Evolutionary conservation across 2,113 vertebrate genomes (phyloP).

Genomic region (Brachyhypopomus occidentalis): DNA sequence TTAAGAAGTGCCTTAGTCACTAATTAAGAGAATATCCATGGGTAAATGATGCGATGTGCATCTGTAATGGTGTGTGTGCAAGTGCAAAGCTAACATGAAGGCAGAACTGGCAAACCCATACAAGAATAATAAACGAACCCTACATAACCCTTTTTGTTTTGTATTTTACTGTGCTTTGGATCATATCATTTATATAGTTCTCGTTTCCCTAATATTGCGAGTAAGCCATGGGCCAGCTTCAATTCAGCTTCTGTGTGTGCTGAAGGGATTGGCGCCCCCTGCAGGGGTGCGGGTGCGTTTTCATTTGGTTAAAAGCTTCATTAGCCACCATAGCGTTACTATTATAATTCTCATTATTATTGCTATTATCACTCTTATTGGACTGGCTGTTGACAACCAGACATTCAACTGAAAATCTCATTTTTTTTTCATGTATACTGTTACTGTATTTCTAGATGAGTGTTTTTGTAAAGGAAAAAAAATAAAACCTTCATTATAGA

Average conservation of each 20-base stretch:
- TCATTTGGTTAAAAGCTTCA: slow-evolving; percentile 93
- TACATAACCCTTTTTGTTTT: slow-evolving; percentile 59
- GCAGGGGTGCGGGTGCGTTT: slow-evolving; percentile 66
- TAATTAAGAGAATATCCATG: slow-evolving; percentile 83
- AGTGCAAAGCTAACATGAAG: slow-evolving; percentile 45
- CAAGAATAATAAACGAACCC: slow-evolving; percentile 41
- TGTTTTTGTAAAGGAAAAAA: slow-evolving; percentile 96
- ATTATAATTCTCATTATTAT: slow-evolving; percentile 61
- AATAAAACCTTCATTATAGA: slow-evolving; percentile 95
- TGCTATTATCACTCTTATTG: slow-evolving; percentile 62
- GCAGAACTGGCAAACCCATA: slow-evolving; percentile 37
- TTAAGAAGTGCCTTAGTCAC: slow-evolving; percentile 97
- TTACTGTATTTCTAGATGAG: slow-evolving; percentile 90
- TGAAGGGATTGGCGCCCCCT: slow-evolving; percentile 67
- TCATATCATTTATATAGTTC: slow-evolving; percentile 73
- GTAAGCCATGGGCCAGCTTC: slow-evolving; percentile 61
- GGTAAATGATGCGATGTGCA: not conserved
- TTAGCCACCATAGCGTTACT: slow-evolving; percentile 77
- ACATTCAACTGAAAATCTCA: slow-evolving; percentile 82
- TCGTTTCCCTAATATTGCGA: slow-evolving; percentile 76
- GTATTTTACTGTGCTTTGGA: slow-evolving; percentile 79
- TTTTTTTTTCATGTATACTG: slow-evolving; percentile 81
- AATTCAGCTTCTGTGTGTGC: slow-evolving; percentile 80
- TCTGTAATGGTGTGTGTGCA: slow-evolving; percentile 24
- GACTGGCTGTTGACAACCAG: slow-evolving; percentile 90